A percentile compares a stretch with the other conserved stretches of the same genome.
phyloP scores from a whole-genome alignment of 2,888 invertebrate species.

The Pachymerium ferrugineum region DNA sequence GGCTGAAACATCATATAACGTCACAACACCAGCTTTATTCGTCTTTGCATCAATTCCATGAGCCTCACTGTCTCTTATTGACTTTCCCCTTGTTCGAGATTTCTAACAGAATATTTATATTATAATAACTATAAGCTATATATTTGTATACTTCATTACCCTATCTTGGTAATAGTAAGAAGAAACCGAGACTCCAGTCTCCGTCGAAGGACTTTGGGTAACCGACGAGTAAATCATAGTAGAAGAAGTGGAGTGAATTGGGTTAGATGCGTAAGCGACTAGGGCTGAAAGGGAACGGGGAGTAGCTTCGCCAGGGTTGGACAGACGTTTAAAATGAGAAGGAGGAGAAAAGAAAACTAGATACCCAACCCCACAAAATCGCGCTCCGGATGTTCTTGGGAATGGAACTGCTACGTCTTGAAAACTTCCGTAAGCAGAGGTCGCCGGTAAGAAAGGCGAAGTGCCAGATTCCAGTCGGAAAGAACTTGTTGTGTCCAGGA shows the following conservation, averaged over 20 bases:
- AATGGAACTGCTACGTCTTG: slow-evolving; percentile 75
- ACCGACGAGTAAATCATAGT: slow-evolving; percentile 40
- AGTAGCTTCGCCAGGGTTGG: slow-evolving; percentile 59
- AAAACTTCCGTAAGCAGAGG: slow-evolving; percentile 43
- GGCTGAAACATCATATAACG: slow-evolving; percentile 65
- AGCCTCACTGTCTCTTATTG: slow-evolving; percentile 40
- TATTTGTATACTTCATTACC: slow-evolving; percentile 49
- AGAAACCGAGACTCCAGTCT: slow-evolving; percentile 56
- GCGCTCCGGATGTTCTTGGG: slow-evolving; percentile 86
- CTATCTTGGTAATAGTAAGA: slow-evolving; percentile 75
- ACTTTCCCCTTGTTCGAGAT: slow-evolving; percentile 12
- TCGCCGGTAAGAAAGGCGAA: slow-evolving; percentile 36
- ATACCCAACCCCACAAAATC: slow-evolving; percentile 81
- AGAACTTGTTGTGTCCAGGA: neutral
- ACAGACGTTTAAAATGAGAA: slow-evolving; percentile 59
- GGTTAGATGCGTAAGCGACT: slow-evolving; percentile 48
- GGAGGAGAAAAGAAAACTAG: slow-evolving; percentile 81
- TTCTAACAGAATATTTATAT: neutral
- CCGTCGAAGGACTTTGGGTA: slow-evolving; percentile 48
- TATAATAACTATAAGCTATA: neutral
- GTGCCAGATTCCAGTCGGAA: neutral
- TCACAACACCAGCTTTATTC: slow-evolving; percentile 57
- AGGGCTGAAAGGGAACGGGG: slow-evolving; percentile 72
- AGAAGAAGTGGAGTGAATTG: slow-evolving; percentile 38
- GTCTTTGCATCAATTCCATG: slow-evolving; percentile 41